phyloP scores from a whole-genome alignment of 2,888 invertebrate species.

The Helicoverpa assulta region DNA sequence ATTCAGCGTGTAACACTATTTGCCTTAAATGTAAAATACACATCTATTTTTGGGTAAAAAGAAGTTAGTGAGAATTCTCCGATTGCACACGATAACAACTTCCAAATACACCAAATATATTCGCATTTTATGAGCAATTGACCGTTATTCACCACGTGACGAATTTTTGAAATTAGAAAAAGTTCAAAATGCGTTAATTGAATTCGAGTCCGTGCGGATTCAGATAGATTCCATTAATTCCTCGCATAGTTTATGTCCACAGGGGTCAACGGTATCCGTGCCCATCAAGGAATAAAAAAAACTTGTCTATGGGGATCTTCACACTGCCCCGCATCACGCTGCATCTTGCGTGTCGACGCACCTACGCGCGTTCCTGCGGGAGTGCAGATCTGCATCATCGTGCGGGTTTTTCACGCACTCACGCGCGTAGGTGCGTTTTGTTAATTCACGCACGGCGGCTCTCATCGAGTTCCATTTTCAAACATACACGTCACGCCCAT shows the following conservation, averaged over 20 bases:
- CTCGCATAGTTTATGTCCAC: slow-evolving; percentile 38
- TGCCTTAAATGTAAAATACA: slow-evolving; percentile 43
- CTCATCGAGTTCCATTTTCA: too few species aligned
- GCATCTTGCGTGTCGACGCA: too few species aligned
- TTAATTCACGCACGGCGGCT: too few species aligned
- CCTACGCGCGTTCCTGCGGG: too few species aligned
- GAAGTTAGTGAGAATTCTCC: slow-evolving; percentile 24
- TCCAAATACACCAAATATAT: slow-evolving; percentile 8
- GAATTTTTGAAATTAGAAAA: slow-evolving; percentile 31
- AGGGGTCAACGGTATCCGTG: slow-evolving; percentile 55
- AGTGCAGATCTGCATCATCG: too few species aligned
- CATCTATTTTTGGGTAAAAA: slow-evolving; percentile 22
- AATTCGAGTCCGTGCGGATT: slow-evolving; percentile 30
- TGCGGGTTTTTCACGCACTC: too few species aligned
- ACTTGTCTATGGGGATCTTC: too few species aligned
- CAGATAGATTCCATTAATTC: slow-evolving; percentile 52
- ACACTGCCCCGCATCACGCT: too few species aligned
- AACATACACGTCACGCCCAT: too few species aligned
- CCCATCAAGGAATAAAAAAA: slow-evolving; percentile 50
- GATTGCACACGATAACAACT: slow-evolving; percentile 35
- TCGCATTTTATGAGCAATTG: slow-evolving; percentile 2
- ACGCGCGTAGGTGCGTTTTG: too few species aligned
- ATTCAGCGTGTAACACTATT: slow-evolving; percentile 44
- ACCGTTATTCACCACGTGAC: slow-evolving; percentile 8
- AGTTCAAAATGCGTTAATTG: slow-evolving; percentile 47